A percentile compares a stretch with the other conserved stretches of the same genome.
Evolutionary conservation across 2,113 vertebrate species (phyloP).

Genomic region (Polypterus senegalus): DNA sequence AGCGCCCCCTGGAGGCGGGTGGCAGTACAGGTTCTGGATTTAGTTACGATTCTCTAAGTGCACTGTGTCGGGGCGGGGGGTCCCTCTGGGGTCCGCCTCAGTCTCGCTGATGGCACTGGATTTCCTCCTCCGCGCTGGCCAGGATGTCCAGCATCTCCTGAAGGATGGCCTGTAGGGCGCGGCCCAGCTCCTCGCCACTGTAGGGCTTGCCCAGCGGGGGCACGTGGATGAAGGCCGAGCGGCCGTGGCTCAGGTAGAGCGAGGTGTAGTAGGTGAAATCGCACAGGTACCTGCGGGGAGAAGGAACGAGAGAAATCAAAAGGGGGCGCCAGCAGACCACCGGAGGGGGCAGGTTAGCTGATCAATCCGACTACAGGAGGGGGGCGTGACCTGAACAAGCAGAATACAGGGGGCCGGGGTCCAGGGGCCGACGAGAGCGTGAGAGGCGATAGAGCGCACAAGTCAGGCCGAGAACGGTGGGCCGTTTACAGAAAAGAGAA

Average conservation of each 20-base stretch:
- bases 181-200: constrained; percentile 63
- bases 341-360: too few relatives aligned
- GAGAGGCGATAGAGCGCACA: too few relatives aligned
- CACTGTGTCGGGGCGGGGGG: neutral
- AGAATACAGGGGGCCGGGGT: too few relatives aligned
- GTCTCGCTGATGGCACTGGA: constrained; percentile 55
- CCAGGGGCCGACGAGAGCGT: too few relatives aligned
- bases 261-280: constrained; percentile 92
- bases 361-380: too few relatives aligned
- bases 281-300: constrained; percentile 68
- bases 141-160: constrained; percentile 65
- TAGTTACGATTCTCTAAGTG: neutral
- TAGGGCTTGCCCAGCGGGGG: constrained; percentile 79
- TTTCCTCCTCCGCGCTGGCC: constrained; percentile 47
- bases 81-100: constrained; percentile 28
- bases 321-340: neutral
- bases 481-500: too few relatives aligned
- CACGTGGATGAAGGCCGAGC: constrained; percentile 74
- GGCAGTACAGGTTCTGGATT: too few relatives aligned
- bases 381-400: too few relatives aligned
- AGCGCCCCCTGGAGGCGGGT: too few relatives aligned
- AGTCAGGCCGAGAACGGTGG: too few relatives aligned
- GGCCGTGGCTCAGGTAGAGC: constrained; percentile 63
- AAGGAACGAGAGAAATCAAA: neutral
- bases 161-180: constrained; percentile 63